Percentiles rank a stretch among this genome's conserved stretches.
phyloP scores from a whole-genome alignment of 2,888 invertebrate genomes.

The Synergus japonicus region DNA sequence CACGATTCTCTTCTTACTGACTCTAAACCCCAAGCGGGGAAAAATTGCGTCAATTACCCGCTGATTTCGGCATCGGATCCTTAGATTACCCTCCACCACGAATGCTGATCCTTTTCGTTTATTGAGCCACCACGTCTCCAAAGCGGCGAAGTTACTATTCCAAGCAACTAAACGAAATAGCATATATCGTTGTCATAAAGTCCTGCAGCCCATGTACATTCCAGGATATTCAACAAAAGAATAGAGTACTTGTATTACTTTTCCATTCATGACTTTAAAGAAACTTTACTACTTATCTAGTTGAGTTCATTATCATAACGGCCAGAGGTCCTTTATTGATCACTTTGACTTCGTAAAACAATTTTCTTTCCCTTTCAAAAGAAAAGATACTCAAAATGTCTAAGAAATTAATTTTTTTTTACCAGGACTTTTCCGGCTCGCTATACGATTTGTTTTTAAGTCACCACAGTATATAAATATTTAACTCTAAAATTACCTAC shows the following conservation, averaged over 20 bases:
- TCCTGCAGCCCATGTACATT: neutral
- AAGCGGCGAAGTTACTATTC: constrained; percentile 44
- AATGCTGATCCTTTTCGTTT: constrained; percentile 72
- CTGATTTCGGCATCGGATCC: constrained; percentile 74
- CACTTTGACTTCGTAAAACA: neutral
- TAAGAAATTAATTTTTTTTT: too few relatives aligned
- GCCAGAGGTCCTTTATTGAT: constrained; percentile 12
- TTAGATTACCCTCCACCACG: constrained; percentile 72
- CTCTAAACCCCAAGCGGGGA: constrained; percentile 48
- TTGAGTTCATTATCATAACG: constrained; percentile 7
- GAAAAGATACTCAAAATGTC: too few relatives aligned
- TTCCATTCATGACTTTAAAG: constrained; percentile 25
- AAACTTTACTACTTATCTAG: constrained; percentile 34
- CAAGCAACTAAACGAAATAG: constrained; percentile 28
- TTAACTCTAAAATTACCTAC: too few relatives aligned
- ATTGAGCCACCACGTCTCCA: constrained; percentile 67
- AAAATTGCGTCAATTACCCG: constrained; percentile 75
- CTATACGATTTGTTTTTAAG: too few relatives aligned
- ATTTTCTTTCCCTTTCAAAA: neutral
- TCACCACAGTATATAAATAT: too few relatives aligned
- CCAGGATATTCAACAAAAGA: constrained; percentile 25
- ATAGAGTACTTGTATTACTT: constrained; percentile 38
- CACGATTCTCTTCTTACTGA: constrained; percentile 42
- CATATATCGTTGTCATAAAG: constrained; percentile 27
- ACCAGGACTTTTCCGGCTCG: too few relatives aligned